Base-by-base conservation (phyloP, 2,113 vertebrate genomes). In the Alces alces region DNA sequence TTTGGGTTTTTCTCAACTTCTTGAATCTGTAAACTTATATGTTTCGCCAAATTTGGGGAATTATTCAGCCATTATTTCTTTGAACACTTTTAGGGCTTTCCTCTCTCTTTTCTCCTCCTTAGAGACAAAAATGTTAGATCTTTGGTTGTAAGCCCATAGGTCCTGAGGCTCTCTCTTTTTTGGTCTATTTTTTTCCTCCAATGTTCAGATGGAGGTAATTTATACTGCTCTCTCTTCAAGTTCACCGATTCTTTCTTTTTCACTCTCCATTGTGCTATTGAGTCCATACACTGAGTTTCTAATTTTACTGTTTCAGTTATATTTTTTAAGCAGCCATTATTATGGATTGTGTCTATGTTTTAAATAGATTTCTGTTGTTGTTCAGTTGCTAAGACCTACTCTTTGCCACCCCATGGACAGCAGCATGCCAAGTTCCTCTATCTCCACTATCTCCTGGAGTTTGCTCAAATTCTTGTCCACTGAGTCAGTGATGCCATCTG, bases 91-190 rank as follows among this genome's bases (percentile, higher is more conserved):
- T 27, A 14, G 19, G 30, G 7, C 4, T 47, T 7, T 36, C 25
- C 11, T 36, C 66, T 45, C 8, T 16, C 5, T 33, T 16, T 25
- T 73, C 47, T 60, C 92, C 82, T 43, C 33, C 50, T 45, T 45
- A 21, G 78, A 36, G n/a, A n/a, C 52, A 1, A 2, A 7, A 27
- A 52, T 25, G 3, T 21, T 17, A 2, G 27, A 1, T 27, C n/a
- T 58, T 16, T 16, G 1, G 3, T 7, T 21, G 23, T 0, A 1
- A 5, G 9, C 36, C 43, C 54, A 9, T 8, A 15, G 13, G 3
- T 7, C 5, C 54, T 4, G 10, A 58, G 58, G 30, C 80, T 21
- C 21, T 21, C 21, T 0, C 1, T 28, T 4, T 7, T 2, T 4
- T 2, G 52, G 30, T 11, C 11, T 43, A 3, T 12, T 58, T 43